Conservation (phyloP, 2,113 vertebrate species). For the Gnathonemus longibarbis region DNA sequence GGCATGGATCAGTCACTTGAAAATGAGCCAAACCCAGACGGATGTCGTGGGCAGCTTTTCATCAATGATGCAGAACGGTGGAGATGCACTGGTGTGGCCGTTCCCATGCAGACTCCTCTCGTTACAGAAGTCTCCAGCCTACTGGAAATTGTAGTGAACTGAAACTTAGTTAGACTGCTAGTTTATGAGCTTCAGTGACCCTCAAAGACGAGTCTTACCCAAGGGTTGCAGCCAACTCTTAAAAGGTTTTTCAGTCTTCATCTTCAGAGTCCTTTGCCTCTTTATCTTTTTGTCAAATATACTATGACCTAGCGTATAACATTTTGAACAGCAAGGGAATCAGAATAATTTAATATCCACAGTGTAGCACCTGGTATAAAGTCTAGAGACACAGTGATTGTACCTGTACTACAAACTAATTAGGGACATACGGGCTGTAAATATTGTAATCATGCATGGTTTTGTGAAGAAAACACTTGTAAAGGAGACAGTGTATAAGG, state of each 20-base stretch:
- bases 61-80: not conserved
- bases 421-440: not conserved
- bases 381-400: not conserved
- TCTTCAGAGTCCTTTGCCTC: not conserved
- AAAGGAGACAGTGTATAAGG: not conserved
- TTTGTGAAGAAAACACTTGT: not conserved
- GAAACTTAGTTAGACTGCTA: not conserved
- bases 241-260: not conserved
- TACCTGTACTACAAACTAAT: not conserved
- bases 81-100: not conserved
- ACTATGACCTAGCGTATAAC: not conserved
- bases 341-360: not conserved
- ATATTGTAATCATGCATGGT: not conserved
- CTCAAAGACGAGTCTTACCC: not conserved
- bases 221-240: not conserved
- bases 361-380: not conserved
- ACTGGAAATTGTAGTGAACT: not conserved
- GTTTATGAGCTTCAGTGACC: not conserved
- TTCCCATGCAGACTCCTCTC: not conserved
- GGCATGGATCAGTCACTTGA: not conserved
- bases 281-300: not conserved
- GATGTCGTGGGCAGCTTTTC: not conserved
- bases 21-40: not conserved
- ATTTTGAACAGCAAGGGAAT: not conserved
- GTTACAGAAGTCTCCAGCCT: not conserved